Evolutionary conservation across 2,888 invertebrate genomes (phyloP).

Genomic region (Neuroscelio doddi): DNA sequence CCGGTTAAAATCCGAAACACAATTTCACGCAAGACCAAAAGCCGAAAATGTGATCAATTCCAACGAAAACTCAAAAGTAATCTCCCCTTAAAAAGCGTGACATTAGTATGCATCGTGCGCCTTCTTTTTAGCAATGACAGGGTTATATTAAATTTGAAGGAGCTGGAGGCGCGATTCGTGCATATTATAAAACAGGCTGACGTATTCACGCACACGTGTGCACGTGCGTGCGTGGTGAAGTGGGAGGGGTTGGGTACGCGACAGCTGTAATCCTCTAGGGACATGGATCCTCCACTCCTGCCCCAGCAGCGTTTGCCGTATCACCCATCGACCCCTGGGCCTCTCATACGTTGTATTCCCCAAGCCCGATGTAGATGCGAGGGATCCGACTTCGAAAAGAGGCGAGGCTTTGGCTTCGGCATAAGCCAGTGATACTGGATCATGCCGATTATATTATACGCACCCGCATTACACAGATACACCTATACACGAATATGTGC

Average conservation of each 20-base stretch:
- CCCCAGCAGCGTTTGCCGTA: slow-evolving; percentile 54
- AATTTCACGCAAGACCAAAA: not conserved
- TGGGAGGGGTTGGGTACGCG: slow-evolving; percentile 63
- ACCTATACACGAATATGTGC: slow-evolving; percentile 2
- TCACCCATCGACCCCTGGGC: slow-evolving; percentile 43
- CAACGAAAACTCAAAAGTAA: not conserved
- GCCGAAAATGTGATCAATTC: not conserved
- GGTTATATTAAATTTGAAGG: slow-evolving; percentile 31
- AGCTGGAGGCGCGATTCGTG: slow-evolving; percentile 15
- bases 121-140: slow-evolving; percentile 40
- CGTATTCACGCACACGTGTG: slow-evolving; percentile 43
- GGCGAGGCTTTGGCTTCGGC: slow-evolving; percentile 40
- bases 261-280: slow-evolving; percentile 70
- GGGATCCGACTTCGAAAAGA: slow-evolving; percentile 36
- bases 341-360: slow-evolving; percentile 53
- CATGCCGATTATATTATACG: slow-evolving; percentile 59
- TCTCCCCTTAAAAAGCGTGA: slow-evolving; percentile 23
- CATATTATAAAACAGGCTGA: slow-evolving; percentile 34
- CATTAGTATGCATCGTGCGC: slow-evolving; percentile 39
- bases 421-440: slow-evolving; percentile 58
- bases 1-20: too few species aligned
- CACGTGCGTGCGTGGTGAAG: slow-evolving; percentile 22
- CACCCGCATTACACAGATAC: slow-evolving; percentile 42
- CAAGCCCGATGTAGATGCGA: slow-evolving; percentile 55
- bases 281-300: slow-evolving; percentile 65